Evolutionary conservation across 2,797 vertebrate species (phyloP).

Genomic region (Kryptopterus vitreolus): DNA sequence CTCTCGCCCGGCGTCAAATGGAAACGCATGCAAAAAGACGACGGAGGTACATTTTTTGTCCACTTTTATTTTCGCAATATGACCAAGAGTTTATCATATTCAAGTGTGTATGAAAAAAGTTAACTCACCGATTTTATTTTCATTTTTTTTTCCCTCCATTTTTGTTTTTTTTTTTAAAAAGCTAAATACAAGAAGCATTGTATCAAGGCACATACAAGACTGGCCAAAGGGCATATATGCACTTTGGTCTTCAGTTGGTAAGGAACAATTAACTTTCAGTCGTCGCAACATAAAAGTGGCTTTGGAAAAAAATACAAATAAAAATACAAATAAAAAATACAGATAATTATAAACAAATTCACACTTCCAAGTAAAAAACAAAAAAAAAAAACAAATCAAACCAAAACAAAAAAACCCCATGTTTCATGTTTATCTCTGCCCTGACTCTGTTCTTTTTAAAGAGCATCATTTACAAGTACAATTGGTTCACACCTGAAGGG

Average conservation of each 20-base stretch:
- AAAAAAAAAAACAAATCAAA: background rate
- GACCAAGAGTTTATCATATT: slow-evolving; percentile 96
- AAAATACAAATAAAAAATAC: slow-evolving; percentile 72
- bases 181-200: slow-evolving; percentile 99
- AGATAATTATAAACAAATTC: slow-evolving; percentile 73
- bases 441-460: slow-evolving; percentile 57
- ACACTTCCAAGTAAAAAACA: slow-evolving; percentile 68
- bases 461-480: slow-evolving; percentile 65
- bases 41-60: slow-evolving; percentile 76
- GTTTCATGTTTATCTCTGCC: slow-evolving; percentile 65
- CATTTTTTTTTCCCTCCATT: too few species aligned
- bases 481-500: slow-evolving; percentile 75
- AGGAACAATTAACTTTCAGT: slow-evolving; percentile 86
- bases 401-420: slow-evolving; percentile 38
- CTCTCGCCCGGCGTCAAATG: background rate
- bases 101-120: slow-evolving; percentile 91
- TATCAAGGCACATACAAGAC: slow-evolving; percentile 99
- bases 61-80: slow-evolving; percentile 97
- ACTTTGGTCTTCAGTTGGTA: slow-evolving; percentile 98
- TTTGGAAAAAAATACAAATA: slow-evolving; percentile 65
- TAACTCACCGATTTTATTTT: slow-evolving; percentile 83
- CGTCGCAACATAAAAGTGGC: slow-evolving; percentile 89
- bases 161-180: slow-evolving; percentile 84
- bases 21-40: slow-evolving; percentile 42
- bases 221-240: slow-evolving; percentile 99